phyloP scores from a whole-genome alignment of 2,888 invertebrate species.

The Carabus problematicus region DNA sequence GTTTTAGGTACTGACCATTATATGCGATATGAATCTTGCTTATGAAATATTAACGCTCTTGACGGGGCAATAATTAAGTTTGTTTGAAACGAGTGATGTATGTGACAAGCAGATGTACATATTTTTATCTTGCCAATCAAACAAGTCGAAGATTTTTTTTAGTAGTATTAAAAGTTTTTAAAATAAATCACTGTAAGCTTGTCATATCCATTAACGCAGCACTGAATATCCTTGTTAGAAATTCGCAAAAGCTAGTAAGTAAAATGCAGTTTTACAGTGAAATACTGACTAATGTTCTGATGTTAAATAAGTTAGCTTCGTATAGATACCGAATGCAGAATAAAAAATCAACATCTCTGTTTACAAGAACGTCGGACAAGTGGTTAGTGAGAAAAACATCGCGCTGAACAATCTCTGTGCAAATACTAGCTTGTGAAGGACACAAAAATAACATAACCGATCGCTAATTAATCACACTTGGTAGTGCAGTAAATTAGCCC shows the following conservation, averaged over 20 bases:
- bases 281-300: neutral
- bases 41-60: too few species aligned
- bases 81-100: too few species aligned
- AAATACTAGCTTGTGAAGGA: neutral
- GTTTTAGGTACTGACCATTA: slow-evolving; percentile 14
- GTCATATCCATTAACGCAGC: too few species aligned
- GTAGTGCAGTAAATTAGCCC: slow-evolving; percentile 22
- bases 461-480: slow-evolving; percentile 36
- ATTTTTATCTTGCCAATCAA: too few species aligned
- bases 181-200: too few species aligned
- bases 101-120: too few species aligned
- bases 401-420: slow-evolving; percentile 14
- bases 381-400: slow-evolving; percentile 15
- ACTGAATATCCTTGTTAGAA: too few species aligned
- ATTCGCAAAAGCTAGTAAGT: too few species aligned
- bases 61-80: too few species aligned
- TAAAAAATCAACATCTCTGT: slow-evolving; percentile 31
- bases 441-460: slow-evolving; percentile 30
- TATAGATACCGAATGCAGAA: slow-evolving; percentile 13
- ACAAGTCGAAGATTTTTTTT: too few species aligned
- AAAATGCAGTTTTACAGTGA: neutral
- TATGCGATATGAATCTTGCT: too few species aligned
- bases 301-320: neutral
- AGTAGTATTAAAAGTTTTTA: too few species aligned
- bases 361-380: neutral